These are phyloP conservation scores for Prosopocoilus inquinatus DNA, from an alignment of 2,888 invertebrate genomes.

Conservation along the genomic window DNA sequence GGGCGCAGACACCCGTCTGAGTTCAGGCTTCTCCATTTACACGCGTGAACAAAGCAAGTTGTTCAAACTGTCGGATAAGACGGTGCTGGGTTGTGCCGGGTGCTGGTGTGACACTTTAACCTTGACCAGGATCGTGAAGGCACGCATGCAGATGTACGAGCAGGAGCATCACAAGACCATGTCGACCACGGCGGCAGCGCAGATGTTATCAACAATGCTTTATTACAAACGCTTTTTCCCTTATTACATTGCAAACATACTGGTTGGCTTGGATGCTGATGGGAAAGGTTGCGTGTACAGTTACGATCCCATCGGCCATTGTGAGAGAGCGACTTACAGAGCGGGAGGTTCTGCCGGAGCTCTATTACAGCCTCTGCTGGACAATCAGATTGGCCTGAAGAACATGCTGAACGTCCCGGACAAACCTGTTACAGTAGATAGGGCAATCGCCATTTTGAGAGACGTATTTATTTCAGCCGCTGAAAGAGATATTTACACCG, in stretches of 20 bases:
- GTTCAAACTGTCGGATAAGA: constrained; percentile 75
- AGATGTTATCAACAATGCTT: constrained; percentile 93
- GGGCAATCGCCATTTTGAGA: constrained; percentile 81
- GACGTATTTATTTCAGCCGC: constrained; percentile 98
- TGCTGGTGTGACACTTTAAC: constrained; percentile 98
- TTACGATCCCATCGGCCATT: constrained; percentile 97
- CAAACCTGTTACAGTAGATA: constrained; percentile 69
- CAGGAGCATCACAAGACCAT: constrained; percentile 93
- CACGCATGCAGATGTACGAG: constrained; percentile 91
- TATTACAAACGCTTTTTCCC: constrained; percentile 98
- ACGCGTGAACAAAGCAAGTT: constrained; percentile 87
- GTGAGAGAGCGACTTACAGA: constrained; percentile 78
- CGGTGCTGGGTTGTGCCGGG: constrained; percentile 91
- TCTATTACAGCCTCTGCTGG: constrained; percentile 89
- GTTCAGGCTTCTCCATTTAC: constrained; percentile 87
- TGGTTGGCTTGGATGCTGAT: constrained; percentile 90
- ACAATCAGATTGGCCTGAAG: constrained; percentile 91
- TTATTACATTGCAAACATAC: constrained; percentile 91
- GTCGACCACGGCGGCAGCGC: constrained; percentile 89
- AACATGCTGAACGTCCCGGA: constrained; percentile 75
- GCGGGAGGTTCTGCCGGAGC: constrained; percentile 91
- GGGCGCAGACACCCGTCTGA: constrained; percentile 92
- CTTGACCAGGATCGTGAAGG: constrained; percentile 77
- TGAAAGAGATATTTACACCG: constrained; percentile 97
- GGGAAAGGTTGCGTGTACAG: constrained; percentile 94